Evolutionary conservation across 2,797 vertebrate species (phyloP), one percentile per base, ranked within the genome.

Genomic region (Onychomys torridus): DNA sequence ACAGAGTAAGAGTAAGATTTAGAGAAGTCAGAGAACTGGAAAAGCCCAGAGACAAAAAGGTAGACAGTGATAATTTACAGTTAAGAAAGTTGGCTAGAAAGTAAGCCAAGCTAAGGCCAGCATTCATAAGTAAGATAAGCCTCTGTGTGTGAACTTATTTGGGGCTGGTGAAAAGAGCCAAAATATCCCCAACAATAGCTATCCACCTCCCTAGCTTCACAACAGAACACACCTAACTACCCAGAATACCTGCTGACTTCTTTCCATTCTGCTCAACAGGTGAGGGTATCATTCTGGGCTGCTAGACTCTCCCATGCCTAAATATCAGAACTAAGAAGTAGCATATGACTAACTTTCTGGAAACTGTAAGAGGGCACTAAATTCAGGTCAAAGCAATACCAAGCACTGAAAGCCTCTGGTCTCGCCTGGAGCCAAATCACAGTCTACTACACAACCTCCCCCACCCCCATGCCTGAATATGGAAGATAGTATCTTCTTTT

Each of bases 301-400:
- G 73, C 61, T 59, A 91, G 67, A 55, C 13, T 88, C 71, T 91
- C 61, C 76, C 40, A 21, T 67, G 55, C 55, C 71, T 94, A 95
- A 96, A 82, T 88, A 91, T 89, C 73, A 89, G 29, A 83, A 88
- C 81, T 79, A 90, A 86, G 82, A 91, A 49, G 67, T 52, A 76
- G 32, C 79, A 29, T 67, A 40, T 96, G 59, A 90, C 93, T 77
- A 61, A 34, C 93, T 82, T 90, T 82, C 83, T 86, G 85, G 21
- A 63, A 75, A 86, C 67, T 84, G 69, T 87, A 90, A 90, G 88
- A 55, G 61, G 63, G 37, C 9, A 34, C 27, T 88, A 82, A 92
- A 55, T 63, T 78, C 77, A 61, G 46, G 67, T 78, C 32, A 82
- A 67, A 82, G 49, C 13, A 84, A 94, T 12, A 63, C 37, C 57